Percentiles rank a stretch among this genome's conserved stretches.
Evolutionary conservation across 1,140 invertebrate species (phyloP).

Genomic region (Diuraphis noxia): DNA sequence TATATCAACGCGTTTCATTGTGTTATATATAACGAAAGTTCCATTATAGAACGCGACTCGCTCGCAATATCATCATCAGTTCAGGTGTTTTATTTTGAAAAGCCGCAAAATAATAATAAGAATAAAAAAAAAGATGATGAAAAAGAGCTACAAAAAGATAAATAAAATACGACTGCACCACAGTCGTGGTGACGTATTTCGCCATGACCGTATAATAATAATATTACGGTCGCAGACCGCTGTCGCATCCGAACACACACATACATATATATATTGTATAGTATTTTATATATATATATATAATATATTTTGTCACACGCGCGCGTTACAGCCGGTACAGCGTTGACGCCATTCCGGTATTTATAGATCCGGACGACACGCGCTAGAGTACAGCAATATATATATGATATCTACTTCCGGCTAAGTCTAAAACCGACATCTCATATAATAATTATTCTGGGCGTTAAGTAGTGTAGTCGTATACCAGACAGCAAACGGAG

Average conservation of each 20-base stretch:
- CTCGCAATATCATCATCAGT: background rate
- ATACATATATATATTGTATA: no score
- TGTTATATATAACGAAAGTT: background rate
- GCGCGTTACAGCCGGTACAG: no score
- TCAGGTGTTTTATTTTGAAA: constrained; percentile 26
- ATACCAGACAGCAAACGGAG: background rate
- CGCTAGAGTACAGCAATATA: background rate
- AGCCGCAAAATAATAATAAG: background rate
- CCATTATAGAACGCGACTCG: background rate
- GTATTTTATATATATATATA: background rate
- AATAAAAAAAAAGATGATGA: background rate
- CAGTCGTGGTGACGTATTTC: background rate
- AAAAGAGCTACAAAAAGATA: background rate
- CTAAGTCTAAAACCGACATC: background rate
- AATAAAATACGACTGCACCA: background rate
- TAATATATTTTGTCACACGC: background rate
- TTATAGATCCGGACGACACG: constrained; percentile 43
- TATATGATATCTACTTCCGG: constrained; percentile 26
- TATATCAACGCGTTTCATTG: background rate
- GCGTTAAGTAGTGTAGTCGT: background rate
- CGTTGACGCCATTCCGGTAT: constrained; percentile 35
- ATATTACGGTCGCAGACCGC: background rate
- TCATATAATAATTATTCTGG: background rate
- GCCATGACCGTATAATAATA: background rate
- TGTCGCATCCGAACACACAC: constrained; percentile 11